Evolutionary conservation across 1,140 invertebrate species (phyloP).

Genomic region (Probaryconus sp.): DNA sequence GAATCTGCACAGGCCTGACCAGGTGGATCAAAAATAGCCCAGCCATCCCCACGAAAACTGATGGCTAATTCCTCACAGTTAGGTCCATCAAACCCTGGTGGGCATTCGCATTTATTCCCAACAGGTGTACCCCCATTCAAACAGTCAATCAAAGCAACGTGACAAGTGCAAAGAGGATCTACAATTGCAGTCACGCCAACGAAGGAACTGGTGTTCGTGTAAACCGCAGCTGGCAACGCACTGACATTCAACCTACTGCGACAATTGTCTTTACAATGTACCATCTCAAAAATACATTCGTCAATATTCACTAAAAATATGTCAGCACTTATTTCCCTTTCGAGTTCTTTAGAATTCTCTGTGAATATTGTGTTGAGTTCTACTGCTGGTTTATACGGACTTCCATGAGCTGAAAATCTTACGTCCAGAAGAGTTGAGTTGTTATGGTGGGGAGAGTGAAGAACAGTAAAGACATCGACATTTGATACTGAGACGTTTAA

Average conservation of each 20-base stretch:
- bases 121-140: slow-evolving; percentile 86
- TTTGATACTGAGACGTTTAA: slow-evolving; percentile 88
- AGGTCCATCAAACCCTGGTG: slow-evolving; percentile 87
- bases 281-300: slow-evolving; percentile 88
- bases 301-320: slow-evolving; percentile 92
- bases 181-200: slow-evolving; percentile 91
- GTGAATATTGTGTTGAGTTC: slow-evolving; percentile 89
- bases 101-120: slow-evolving; percentile 82
- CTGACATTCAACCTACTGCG: slow-evolving; percentile 85
- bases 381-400: slow-evolving; percentile 92
- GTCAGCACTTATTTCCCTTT: slow-evolving; percentile 83
- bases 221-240: slow-evolving; percentile 86
- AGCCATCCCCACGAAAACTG: slow-evolving; percentile 91
- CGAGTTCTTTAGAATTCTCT: slow-evolving; percentile 83
- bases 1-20: slow-evolving; percentile 87
- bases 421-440: slow-evolving; percentile 85
- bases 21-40: slow-evolving; percentile 90
- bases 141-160: slow-evolving; percentile 79
- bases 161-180: slow-evolving; percentile 86
- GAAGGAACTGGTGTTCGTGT: slow-evolving; percentile 93
- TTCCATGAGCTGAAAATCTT: slow-evolving; percentile 93
- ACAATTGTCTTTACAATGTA: slow-evolving; percentile 85
- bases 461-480: slow-evolving; percentile 95
- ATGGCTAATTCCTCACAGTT: slow-evolving; percentile 93
- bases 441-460: slow-evolving; percentile 82